A percentile compares a stretch with the other conserved stretches of the same genome.
phyloP scores from a whole-genome alignment of 2,888 invertebrate genomes.

The Barypeithes pellucidus region DNA sequence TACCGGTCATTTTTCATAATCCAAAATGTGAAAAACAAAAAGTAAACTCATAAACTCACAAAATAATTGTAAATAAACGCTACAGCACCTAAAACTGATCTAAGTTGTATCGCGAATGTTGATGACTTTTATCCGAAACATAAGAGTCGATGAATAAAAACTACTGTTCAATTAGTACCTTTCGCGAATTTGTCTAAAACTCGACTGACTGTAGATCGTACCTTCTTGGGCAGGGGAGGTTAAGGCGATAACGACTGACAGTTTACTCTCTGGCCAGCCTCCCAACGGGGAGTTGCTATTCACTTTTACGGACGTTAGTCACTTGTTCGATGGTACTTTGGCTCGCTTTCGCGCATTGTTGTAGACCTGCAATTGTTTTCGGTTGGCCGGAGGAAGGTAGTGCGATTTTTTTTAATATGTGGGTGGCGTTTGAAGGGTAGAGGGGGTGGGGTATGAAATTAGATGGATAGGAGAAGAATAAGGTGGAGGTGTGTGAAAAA shows the following conservation, averaged over 20 bases:
- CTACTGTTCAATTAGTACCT: constrained; percentile 48
- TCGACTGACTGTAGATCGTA: constrained; percentile 49
- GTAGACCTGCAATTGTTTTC: constrained; percentile 46
- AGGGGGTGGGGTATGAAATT: constrained; percentile 21
- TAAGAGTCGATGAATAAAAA: constrained; percentile 25
- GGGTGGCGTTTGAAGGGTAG: constrained; percentile 47
- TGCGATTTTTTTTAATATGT: constrained; percentile 33
- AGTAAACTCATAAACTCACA: constrained; percentile 21
- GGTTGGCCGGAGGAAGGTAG: constrained; percentile 43
- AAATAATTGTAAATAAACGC: constrained; percentile 18
- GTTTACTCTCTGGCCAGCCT: constrained; percentile 41
- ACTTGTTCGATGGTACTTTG: constrained; percentile 40
- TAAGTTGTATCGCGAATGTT: constrained; percentile 6
- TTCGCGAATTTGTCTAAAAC: constrained; percentile 52
- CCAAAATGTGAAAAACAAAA: constrained; percentile 26
- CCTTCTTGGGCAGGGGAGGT: constrained; percentile 45
- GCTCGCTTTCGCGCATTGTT: constrained; percentile 53
- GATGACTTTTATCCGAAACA: constrained; percentile 21
- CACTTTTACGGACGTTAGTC: constrained; percentile 38
- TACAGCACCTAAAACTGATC: neutral
- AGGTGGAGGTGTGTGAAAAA: constrained; percentile 29
- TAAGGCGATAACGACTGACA: constrained; percentile 46
- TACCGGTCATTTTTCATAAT: constrained; percentile 40
- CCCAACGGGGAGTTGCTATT: constrained; percentile 46
- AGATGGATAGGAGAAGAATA: neutral